A percentile compares a stretch with the other conserved stretches of the same genome.
Evolutionary conservation across 1,140 invertebrate species (phyloP).

Genomic region (Penaeus indicus): DNA sequence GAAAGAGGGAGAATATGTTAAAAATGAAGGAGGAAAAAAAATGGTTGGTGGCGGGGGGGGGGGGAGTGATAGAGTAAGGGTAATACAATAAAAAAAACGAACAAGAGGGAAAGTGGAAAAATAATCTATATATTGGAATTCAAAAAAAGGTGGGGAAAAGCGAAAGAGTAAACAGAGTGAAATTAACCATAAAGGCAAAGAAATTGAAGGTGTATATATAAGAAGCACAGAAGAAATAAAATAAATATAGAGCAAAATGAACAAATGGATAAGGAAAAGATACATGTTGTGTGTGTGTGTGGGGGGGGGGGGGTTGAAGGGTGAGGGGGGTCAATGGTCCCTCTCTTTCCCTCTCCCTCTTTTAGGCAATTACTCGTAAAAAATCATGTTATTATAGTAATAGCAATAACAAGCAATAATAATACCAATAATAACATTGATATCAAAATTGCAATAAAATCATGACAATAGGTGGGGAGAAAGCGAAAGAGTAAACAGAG

Average conservation of each 20-base stretch:
- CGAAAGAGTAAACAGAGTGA: not conserved
- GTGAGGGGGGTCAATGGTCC: not conserved
- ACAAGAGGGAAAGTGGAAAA: constrained; percentile 1
- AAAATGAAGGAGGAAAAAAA: not conserved
- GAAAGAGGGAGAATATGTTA: not conserved
- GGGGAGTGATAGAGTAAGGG: not conserved
- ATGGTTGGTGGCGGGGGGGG: not conserved
- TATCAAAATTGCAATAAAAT: too few species aligned
- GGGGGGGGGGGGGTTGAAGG: too few species aligned
- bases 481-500: not conserved
- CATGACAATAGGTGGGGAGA: not conserved
- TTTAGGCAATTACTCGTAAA: too few species aligned
- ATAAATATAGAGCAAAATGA: not conserved
- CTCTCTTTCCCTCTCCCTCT: too few species aligned
- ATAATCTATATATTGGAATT: not conserved
- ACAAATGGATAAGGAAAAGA: not conserved
- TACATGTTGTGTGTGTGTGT: too few species aligned
- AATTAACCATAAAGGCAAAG: not conserved
- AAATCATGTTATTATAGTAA: too few species aligned
- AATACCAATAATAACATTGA: too few species aligned
- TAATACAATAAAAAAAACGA: not conserved
- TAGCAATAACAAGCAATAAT: not conserved
- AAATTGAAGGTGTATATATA: not conserved
- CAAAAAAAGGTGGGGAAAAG: not conserved
- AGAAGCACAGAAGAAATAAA: too few species aligned